Base-by-base conservation (phyloP, 2,113 vertebrate genomes). In the Carassius gibelio region DNA sequence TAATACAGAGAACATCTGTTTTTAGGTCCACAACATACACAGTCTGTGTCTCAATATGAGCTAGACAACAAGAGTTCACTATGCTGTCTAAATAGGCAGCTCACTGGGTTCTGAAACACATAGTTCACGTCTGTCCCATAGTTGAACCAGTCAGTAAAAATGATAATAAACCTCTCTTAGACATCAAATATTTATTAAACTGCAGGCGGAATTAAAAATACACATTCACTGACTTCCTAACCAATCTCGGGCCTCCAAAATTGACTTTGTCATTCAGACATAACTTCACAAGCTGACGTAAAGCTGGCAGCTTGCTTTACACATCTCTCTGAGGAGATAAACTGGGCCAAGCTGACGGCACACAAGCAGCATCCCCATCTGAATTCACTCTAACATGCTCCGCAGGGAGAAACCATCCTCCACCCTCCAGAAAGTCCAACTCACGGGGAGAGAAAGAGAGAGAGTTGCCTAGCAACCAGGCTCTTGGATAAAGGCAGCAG, bases 401-500 rank as follows among this genome's bases (percentile, higher is more conserved):
- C 76, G 6, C 78, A 74, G 79, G 83, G 85, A 87, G 82, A 87
- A 79, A 82, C n/a, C 86, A 82, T 85, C 86, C 69, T 84, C 86
- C 81, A 69, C 50, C 21, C 52, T 30, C 36, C 62, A 81, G 69
- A 88, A 88, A 79, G 72, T 85, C 74, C 57, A 57, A 82, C 84
- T 81, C 84, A 84, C 86, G 0, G 75, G 42, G 83, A 83, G 83
- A 81, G 68, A 81, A 83, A 81, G 85, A 74, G 75, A 82, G 50
- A 59, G 62, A 42, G 88, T 87, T 87, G 83, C 88, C 88, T 89
- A 84, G 86, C 86, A 89, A 89, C 88, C 81, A 3, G 38, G 57
- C 75, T 84, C 86, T 66, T 81, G 85, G 80, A 89, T 78, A 86
- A 62, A 83, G 84, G 81, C 71, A 38, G 76, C 61, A 87, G 83